Percentiles rank a stretch among this genome's conserved stretches.
Conservation (phyloP, 2,888 invertebrate genomes). For the Zygothrica quintamaculata region DNA sequence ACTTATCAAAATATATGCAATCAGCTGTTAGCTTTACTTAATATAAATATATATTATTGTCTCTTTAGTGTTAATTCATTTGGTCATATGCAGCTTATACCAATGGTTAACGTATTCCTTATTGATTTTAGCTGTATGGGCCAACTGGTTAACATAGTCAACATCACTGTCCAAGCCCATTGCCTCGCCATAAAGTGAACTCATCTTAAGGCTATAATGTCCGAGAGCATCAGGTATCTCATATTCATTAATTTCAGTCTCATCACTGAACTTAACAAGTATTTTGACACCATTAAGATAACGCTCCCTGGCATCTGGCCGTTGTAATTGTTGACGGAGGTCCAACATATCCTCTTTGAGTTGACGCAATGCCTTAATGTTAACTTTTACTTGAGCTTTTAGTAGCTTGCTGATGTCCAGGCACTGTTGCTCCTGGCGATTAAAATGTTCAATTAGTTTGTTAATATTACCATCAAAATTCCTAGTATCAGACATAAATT, state of each 20-base stretch:
- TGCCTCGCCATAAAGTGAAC: neutral
- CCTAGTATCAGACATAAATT: neutral
- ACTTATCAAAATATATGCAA: no score
- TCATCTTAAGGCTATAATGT: neutral
- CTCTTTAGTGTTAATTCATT: neutral
- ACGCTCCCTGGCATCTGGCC: neutral
- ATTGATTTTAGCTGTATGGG: neutral
- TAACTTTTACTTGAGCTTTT: neutral
- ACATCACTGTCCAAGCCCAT: neutral
- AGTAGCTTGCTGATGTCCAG: neutral
- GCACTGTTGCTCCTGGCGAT: neutral
- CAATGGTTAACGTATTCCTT: neutral
- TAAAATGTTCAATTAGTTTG: neutral
- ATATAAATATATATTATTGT: no score
- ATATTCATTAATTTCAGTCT: neutral
- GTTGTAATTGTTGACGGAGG: neutral
- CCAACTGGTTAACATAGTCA: neutral
- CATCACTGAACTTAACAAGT: neutral
- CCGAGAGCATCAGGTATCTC: neutral
- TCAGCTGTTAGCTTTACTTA: no score
- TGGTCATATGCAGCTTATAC: neutral
- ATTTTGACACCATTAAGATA: neutral
- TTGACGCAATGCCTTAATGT: neutral
- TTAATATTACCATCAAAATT: neutral
- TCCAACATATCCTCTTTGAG: neutral